phyloP scores from a whole-genome alignment of 2,888 invertebrate genomes.

The Shargacucullia verbasci region DNA sequence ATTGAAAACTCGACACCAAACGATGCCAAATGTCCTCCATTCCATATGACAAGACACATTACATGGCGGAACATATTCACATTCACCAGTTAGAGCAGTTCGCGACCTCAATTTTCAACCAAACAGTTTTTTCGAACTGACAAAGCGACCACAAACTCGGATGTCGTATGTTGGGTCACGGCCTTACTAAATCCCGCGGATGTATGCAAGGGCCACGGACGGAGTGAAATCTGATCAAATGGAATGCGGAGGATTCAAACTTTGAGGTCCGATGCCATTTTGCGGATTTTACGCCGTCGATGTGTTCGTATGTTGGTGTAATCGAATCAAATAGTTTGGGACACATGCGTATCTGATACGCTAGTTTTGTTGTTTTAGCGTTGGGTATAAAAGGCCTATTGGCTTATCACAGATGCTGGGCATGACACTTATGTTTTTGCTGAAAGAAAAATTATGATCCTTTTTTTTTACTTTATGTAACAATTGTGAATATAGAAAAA shows the following conservation, averaged over 20 bases:
- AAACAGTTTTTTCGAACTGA: constrained; percentile 50
- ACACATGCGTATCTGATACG: constrained; percentile 38
- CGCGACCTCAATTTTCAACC: constrained; percentile 44
- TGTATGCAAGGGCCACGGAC: constrained; percentile 67
- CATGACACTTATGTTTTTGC: constrained; percentile 16
- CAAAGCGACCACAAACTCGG: constrained; percentile 57
- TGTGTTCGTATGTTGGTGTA: constrained; percentile 48
- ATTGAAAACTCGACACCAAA: constrained; percentile 41
- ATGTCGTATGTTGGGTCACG: constrained; percentile 69
- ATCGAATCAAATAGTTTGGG: constrained; percentile 60
- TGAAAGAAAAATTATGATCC: neutral
- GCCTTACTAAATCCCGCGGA: constrained; percentile 67
- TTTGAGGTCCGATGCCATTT: constrained; percentile 57
- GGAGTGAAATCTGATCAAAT: constrained; percentile 64
- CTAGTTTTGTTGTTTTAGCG: constrained; percentile 31
- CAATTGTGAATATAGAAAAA: no score
- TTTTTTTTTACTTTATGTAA: neutral
- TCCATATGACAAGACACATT: constrained; percentile 34
- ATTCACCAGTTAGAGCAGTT: constrained; percentile 38
- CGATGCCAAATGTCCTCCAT: constrained; percentile 35
- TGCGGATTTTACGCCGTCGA: constrained; percentile 52
- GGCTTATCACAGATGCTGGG: constrained; percentile 16
- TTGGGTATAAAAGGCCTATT: constrained; percentile 24
- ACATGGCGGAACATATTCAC: constrained; percentile 30
- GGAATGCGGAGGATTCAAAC: constrained; percentile 62